Percentiles rank a stretch among this genome's conserved stretches.
These are phyloP conservation scores for Solenopsis fugax DNA, from an alignment of 1,140 invertebrate genomes.

Conservation along the genomic window DNA sequence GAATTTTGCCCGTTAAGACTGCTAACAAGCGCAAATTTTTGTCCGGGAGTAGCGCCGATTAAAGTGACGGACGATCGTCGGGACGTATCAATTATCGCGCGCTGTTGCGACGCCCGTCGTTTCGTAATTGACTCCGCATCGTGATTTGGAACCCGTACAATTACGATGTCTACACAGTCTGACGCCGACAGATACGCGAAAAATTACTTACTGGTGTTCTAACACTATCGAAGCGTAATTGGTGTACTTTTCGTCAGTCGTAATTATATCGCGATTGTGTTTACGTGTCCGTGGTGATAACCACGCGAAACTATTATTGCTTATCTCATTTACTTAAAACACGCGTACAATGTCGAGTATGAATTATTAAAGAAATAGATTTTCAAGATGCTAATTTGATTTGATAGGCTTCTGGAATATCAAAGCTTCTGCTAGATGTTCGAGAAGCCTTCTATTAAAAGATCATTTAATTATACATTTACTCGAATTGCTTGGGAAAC, in stretches of 20 bases:
- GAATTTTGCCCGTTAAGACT: conserved; percentile 10
- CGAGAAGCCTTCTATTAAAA: not conserved
- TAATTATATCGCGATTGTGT: not conserved
- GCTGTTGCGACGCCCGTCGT: not conserved
- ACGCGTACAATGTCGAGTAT: not conserved
- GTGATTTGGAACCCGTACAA: not conserved
- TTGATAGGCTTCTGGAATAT: not conserved
- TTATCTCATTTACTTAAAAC: not conserved
- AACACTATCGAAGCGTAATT: not conserved
- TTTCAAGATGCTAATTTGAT: not conserved
- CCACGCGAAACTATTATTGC: not conserved
- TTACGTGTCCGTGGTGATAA: too few species aligned
- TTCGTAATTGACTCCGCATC: conserved; percentile 13
- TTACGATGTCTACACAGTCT: not conserved
- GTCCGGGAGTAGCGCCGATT: not conserved
- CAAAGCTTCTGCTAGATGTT: not conserved
- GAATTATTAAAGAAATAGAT: not conserved
- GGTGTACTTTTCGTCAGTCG: not conserved
- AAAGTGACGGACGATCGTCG: conserved; percentile 4
- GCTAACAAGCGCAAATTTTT: conserved; percentile 22
- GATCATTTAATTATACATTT: not conserved
- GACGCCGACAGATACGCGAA: not conserved
- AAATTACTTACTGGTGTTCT: not conserved
- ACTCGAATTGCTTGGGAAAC: not conserved
- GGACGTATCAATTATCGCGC: conserved; percentile 15